These are phyloP conservation scores for Steinernema scapterisci DNA, from an alignment of 2,888 invertebrate genomes.

Conservation along the genomic window DNA sequence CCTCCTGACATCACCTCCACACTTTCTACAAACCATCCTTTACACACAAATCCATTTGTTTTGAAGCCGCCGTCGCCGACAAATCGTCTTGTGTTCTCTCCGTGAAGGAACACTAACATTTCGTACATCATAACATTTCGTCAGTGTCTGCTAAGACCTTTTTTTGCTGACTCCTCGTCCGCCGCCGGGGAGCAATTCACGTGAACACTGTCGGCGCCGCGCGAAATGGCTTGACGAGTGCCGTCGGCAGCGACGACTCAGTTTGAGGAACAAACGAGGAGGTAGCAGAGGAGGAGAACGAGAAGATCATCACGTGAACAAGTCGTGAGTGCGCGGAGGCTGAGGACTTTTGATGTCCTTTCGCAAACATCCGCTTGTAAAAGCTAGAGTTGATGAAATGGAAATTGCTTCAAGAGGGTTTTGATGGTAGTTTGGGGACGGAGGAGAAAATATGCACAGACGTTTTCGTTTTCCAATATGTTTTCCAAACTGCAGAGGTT, in stretches of 20 bases:
- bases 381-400: background rate
- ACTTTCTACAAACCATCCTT: background rate
- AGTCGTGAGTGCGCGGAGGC: slow-evolving; percentile 10
- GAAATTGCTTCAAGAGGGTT: background rate
- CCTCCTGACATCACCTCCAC: background rate
- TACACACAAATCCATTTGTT: background rate
- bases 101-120: background rate
- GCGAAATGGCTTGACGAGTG: background rate
- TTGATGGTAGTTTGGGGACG: background rate
- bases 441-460: no score
- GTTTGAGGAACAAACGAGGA: background rate
- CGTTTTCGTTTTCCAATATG: no score
- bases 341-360: background rate
- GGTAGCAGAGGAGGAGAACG: no score
- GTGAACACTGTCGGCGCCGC: no score
- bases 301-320: slow-evolving; percentile 25
- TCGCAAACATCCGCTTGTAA: slow-evolving; percentile 14
- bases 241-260: background rate
- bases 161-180: background rate
- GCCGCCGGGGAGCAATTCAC: background rate
- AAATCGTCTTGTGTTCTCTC: background rate
- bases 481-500: no score
- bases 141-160: background rate
- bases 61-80: background rate
- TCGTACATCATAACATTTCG: background rate